Evolutionary conservation across 1,140 invertebrate genomes (phyloP), one percentile per base, ranked within the genome.

Genomic region (Drosophila trapezifrons): DNA sequence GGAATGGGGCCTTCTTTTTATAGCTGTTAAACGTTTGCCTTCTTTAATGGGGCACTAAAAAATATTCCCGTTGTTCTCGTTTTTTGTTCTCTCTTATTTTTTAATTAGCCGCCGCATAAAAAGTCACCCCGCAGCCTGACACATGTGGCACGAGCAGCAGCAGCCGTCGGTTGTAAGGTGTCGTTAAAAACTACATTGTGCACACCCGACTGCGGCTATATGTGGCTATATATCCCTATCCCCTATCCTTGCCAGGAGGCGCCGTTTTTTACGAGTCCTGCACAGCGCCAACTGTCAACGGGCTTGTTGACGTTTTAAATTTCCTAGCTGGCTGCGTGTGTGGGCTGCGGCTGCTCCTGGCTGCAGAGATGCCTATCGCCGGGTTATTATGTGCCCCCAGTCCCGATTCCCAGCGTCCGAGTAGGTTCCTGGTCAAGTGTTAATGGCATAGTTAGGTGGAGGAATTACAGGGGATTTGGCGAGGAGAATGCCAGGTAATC

Each of bases 71-170:
- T 45, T 55, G 42, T 32, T 58, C 37, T 37, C 8, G 27, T 59
- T 54, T 62, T 57, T 22, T 51, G 45, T 62, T 37, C 58, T 40
- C 37, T 56, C 73, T 81, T 66, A 72, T 76, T 86, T 86, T 86
- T 87, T 86, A 86, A 86, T 86, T 86, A 86, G 82, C 82, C 71
- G 75, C 65, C 82, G 75, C 83, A 86, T 66, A 85, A 86, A 81
- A 82, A 78, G 70, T 63, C 69, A 75, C 66, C 70, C 67, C 74
- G 51, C 47, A 51, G 81, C 81, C 86, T 86, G 82, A 58, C 69
- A 85, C 82, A 85, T 85, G 76, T 67, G 83, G 66, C 83, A 78
- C 78, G 82, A 54, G 65, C 59, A 76, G 46, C 47, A 46, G 38
- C 66, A 76, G 57, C 75, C n/a, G 59, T 74, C 69, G 58, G 63